A percentile compares a stretch with the other conserved stretches of the same genome.
Conservation (phyloP, 2,888 invertebrate genomes). For the Gibbula magus region DNA sequence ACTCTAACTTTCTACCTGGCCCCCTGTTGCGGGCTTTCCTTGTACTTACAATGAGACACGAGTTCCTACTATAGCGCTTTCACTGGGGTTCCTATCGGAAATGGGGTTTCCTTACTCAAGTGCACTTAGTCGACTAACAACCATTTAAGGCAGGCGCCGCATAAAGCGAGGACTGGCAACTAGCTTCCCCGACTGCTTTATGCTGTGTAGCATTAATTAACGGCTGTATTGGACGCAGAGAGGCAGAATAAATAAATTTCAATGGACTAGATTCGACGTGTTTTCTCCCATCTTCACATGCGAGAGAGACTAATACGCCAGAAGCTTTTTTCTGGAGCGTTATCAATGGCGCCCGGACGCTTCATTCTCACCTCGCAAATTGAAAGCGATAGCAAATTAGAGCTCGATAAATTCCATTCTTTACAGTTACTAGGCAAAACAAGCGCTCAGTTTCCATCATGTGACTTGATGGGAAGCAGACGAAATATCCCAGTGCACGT, state of each 20-base stretch:
- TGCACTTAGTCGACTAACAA: conserved; percentile 15
- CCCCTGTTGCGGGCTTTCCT: conserved; percentile 20
- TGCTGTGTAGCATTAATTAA: conserved; percentile 23
- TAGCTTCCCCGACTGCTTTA: conserved; percentile 8
- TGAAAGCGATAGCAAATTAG: conserved; percentile 18
- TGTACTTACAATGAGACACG: neutral
- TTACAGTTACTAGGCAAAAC: conserved; percentile 13
- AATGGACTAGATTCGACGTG: conserved; percentile 22
- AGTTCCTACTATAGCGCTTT: conserved; percentile 24
- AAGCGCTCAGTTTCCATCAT: neutral
- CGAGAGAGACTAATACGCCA: neutral
- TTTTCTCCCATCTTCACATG: conserved; percentile 17
- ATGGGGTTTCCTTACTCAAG: conserved; percentile 23
- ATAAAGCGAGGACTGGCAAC: conserved; percentile 12
- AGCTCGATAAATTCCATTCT: conserved; percentile 16
- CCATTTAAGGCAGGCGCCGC: conserved; percentile 17
- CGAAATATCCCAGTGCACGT: neutral
- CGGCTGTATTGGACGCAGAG: conserved; percentile 3
- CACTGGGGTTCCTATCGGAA: conserved; percentile 13
- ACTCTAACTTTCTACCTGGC: neutral
- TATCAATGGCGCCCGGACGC: neutral
- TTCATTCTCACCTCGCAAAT: conserved; percentile 10
- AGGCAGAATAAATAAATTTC: conserved; percentile 28
- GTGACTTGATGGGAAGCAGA: neutral
- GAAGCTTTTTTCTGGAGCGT: conserved; percentile 16